These are phyloP conservation scores for Cossypha caffra DNA, from an alignment of 2,797 vertebrate genomes.

Conservation along the genomic window DNA sequence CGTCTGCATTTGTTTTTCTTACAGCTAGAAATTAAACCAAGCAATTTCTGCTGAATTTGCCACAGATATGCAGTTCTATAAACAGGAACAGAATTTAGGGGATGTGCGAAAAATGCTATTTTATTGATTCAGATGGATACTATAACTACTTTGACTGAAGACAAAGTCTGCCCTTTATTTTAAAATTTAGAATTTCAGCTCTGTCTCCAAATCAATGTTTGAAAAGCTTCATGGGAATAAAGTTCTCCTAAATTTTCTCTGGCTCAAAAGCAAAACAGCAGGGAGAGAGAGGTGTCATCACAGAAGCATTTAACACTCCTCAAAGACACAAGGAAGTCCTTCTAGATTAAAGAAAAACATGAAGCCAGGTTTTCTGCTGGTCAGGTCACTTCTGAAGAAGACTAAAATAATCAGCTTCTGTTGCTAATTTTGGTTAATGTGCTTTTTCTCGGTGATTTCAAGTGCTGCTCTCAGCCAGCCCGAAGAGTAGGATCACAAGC, in stretches of 20 bases:
- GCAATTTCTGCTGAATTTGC: background rate
- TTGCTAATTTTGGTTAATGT: background rate
- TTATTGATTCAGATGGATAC: background rate
- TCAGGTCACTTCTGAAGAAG: background rate
- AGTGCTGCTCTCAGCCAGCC: background rate
- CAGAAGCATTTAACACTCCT: background rate
- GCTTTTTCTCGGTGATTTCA: background rate
- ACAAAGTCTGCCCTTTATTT: background rate
- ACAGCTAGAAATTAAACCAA: background rate
- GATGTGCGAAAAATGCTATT: background rate
- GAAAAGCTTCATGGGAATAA: background rate
- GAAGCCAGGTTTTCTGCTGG: background rate
- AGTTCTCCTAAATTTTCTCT: background rate
- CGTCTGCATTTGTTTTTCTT: background rate
- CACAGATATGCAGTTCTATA: accelerated
- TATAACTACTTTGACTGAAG: background rate
- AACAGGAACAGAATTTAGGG: background rate
- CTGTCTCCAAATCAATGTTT: background rate
- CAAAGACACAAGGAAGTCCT: background rate
- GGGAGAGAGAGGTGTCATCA: background rate
- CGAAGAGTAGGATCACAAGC: background rate
- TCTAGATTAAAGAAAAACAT: background rate
- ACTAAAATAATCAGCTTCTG: background rate
- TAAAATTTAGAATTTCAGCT: background rate
- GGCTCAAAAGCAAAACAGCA: background rate